Conservation (phyloP, 2,888 invertebrate species). For the Tribolium freemani region DNA sequence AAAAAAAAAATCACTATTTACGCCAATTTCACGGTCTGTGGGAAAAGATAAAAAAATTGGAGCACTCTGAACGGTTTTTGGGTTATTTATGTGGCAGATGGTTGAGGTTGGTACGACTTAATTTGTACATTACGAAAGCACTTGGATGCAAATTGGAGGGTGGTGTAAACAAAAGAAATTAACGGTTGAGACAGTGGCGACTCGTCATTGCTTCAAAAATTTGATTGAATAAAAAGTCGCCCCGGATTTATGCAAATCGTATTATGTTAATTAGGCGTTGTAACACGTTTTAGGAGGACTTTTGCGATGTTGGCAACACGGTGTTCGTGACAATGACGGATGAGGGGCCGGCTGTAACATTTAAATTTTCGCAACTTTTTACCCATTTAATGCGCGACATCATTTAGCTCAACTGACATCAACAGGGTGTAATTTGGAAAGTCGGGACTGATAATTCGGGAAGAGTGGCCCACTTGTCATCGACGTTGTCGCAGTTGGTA, state of each 20-base stretch:
- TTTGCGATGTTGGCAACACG: conserved; percentile 50
- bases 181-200: neutral
- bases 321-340: conserved; percentile 59
- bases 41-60: conserved; percentile 25
- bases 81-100: neutral
- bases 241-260: conserved; percentile 60
- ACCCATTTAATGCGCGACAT: conserved; percentile 54
- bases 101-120: neutral
- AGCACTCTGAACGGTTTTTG: neutral
- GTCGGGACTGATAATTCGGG: conserved; percentile 37
- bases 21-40: conserved; percentile 38
- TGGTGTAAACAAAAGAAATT: neutral
- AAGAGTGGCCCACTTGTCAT: conserved; percentile 38
- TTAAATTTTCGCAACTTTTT: conserved; percentile 59
- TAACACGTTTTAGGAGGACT: conserved; percentile 62
- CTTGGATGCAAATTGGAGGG: neutral
- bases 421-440: conserved; percentile 54
- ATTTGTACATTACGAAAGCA: neutral
- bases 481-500: conserved; percentile 37
- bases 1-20: conserved; percentile 13
- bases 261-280: conserved; percentile 61
- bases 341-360: conserved; percentile 55
- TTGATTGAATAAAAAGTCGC: neutral
- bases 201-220: neutral
- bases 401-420: conserved; percentile 58